Evolutionary conservation across 1,140 invertebrate species (phyloP).

Genomic region (Neomicropteryx cornuta): DNA sequence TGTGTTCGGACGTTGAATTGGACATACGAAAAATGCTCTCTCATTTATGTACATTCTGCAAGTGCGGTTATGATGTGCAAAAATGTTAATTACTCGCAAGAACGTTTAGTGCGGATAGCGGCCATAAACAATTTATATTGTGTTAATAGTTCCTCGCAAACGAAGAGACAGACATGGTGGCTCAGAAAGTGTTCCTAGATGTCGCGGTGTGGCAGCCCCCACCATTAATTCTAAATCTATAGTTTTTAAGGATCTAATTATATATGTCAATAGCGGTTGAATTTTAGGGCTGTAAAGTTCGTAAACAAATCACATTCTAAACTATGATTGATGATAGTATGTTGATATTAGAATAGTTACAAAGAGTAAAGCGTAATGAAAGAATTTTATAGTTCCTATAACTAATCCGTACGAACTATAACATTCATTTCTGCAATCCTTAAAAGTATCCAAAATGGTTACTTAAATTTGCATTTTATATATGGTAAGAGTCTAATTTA

Average conservation of each 20-base stretch:
- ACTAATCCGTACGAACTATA: constrained; percentile 37
- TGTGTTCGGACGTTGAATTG: no score
- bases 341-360: constrained; percentile 26
- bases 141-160: constrained; percentile 40
- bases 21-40: no score
- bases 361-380: constrained; percentile 16
- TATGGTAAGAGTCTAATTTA: no score
- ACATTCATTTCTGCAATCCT: constrained; percentile 37
- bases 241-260: no score
- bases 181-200: not conserved
- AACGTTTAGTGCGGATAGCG: no score
- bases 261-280: no score
- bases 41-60: no score
- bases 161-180: constrained; percentile 17
- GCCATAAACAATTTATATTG: constrained; percentile 33
- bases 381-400: constrained; percentile 42
- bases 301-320: no score
- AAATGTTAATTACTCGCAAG: no score
- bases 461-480: no score
- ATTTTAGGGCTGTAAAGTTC: no score
- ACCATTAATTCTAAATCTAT: constrained; percentile 34
- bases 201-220: constrained; percentile 27
- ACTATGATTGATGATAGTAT: not conserved
- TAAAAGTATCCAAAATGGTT: constrained; percentile 37
- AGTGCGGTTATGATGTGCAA: no score